phyloP scores from a whole-genome alignment of 2,113 vertebrate genomes.

The Sakesphorus luctuosus region DNA sequence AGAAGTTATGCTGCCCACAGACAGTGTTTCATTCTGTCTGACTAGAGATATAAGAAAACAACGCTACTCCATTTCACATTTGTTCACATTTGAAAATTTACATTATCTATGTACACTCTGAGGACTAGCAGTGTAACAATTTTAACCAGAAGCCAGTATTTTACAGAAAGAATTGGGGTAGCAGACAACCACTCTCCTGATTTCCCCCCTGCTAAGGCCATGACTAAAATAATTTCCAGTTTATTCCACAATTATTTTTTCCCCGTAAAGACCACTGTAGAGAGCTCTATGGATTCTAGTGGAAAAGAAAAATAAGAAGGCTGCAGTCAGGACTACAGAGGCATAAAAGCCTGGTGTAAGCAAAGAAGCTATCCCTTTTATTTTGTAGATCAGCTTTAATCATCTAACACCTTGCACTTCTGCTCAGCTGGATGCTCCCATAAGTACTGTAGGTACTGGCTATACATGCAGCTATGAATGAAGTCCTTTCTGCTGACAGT shows the following conservation, averaged over 20 bases:
- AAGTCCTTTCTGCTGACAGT: not conserved
- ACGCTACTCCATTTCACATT: not conserved
- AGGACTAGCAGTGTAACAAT: not conserved
- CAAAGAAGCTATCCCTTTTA: not conserved
- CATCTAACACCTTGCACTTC: not conserved
- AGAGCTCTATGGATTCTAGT: not conserved
- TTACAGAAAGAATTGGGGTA: not conserved
- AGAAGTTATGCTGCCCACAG: not conserved
- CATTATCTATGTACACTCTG: not conserved
- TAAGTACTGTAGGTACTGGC: not conserved
- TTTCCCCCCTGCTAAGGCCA: not conserved
- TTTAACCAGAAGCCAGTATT: not conserved
- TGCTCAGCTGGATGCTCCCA: not conserved
- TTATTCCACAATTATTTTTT: not conserved
- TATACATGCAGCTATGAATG: not conserved
- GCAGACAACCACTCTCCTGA: not conserved
- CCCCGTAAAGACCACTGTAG: not conserved
- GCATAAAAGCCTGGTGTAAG: not conserved
- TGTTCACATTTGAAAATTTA: not conserved
- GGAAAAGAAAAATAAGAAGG: not conserved
- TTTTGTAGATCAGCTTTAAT: not conserved
- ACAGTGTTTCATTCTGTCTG: not conserved
- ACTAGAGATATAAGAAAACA: not conserved
- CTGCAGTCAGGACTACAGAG: not conserved
- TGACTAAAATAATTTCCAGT: not conserved